These are phyloP conservation scores for Neoascia interrupta DNA, from an alignment of 2,888 invertebrate genomes.

Conservation along the genomic window DNA sequence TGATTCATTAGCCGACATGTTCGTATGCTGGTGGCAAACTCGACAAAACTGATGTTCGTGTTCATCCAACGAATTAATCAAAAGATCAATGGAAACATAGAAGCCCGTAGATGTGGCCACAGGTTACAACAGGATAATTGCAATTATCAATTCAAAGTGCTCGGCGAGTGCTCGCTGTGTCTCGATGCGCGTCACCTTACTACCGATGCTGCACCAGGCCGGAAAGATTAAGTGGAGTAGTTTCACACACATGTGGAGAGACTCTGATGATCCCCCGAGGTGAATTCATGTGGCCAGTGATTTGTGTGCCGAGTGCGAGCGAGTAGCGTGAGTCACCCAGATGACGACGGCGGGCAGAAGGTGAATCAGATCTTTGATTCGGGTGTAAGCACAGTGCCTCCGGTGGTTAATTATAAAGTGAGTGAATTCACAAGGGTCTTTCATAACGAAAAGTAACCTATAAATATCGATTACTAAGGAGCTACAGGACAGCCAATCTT, in stretches of 20 bases:
- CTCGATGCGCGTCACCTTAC: conserved; percentile 37
- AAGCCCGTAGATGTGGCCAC: conserved; percentile 1
- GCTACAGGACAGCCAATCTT: too few relatives aligned
- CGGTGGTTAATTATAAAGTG: too few relatives aligned
- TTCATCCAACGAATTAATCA: conserved; percentile 54
- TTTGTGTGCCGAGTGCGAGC: conserved; percentile 38
- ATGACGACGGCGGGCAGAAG: too few relatives aligned
- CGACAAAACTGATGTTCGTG: too few relatives aligned
- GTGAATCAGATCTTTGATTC: too few relatives aligned
- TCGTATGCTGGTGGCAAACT: conserved; percentile 35
- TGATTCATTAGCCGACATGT: conserved; percentile 65
- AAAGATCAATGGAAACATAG: conserved; percentile 56
- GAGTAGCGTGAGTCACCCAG: too few relatives aligned
- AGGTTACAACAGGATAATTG: conserved; percentile 66
- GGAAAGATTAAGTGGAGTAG: conserved; percentile 59
- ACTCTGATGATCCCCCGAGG: conserved; percentile 60
- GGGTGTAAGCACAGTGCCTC: too few relatives aligned
- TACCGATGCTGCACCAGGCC: background rate
- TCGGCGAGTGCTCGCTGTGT: conserved; percentile 13
- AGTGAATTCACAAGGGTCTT: too few relatives aligned
- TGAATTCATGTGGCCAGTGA: conserved; percentile 45
- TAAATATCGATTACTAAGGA: too few relatives aligned
- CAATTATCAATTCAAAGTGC: conserved; percentile 63
- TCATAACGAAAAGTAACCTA: too few relatives aligned
- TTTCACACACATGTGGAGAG: conserved; percentile 27